Conservation (phyloP, 35 echinoderm and acorn worm genomes). For the Apostichopus californicus region DNA sequence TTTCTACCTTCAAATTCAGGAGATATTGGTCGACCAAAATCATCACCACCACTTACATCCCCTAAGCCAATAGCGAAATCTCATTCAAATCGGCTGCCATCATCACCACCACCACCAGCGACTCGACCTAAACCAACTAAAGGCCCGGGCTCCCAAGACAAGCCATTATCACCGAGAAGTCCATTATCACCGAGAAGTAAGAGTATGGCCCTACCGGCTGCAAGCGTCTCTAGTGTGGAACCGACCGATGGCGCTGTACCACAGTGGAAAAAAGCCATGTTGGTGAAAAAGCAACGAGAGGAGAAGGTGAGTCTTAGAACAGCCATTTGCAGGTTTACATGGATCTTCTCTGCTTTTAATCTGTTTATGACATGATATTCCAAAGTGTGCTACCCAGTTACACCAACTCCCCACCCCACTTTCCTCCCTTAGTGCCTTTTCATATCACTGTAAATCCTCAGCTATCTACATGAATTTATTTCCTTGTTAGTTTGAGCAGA, state of each 20-base stretch:
- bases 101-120: neutral
- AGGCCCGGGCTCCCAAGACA: neutral
- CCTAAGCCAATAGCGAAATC: neutral
- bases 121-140: neutral
- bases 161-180: neutral
- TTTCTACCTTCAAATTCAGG: too few species aligned
- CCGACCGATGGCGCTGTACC: neutral
- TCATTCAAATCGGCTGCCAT: neutral
- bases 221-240: neutral
- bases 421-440: too few species aligned
- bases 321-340: neutral
- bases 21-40: too few species aligned
- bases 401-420: too few species aligned
- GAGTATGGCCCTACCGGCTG: neutral
- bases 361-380: neutral
- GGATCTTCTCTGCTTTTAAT: neutral
- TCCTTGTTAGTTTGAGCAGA: too few species aligned
- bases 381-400: too few species aligned
- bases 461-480: too few species aligned
- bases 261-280: neutral
- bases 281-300: neutral
- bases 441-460: too few species aligned
- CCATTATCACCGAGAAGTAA: neutral
- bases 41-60: constrained; percentile 1
- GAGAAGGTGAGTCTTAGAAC: neutral